phyloP scores from a whole-genome alignment of 2,797 vertebrate genomes.

The Pangasius krempfi region DNA sequence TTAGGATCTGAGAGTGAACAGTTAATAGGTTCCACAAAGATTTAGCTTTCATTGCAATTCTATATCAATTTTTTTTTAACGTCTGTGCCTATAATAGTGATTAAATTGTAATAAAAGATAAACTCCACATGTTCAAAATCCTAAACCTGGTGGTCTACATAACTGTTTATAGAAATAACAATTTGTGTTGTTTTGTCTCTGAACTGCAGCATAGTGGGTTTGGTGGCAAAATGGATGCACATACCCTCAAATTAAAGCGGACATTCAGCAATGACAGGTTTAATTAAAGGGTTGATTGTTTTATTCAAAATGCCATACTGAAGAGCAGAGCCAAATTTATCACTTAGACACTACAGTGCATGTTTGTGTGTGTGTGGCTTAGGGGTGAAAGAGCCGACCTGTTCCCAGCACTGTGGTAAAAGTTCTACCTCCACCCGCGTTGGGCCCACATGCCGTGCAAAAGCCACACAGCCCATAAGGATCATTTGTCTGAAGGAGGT shows the following conservation, averaged over 20 bases:
- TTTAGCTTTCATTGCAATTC: background rate
- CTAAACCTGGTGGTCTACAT: background rate
- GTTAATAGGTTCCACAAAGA: background rate
- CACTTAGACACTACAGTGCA: background rate
- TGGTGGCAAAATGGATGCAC: background rate
- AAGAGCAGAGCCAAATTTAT: background rate
- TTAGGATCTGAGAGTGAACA: background rate
- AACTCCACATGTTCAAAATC: background rate
- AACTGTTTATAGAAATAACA: background rate
- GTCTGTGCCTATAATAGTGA: background rate
- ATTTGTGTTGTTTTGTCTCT: background rate
- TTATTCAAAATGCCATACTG: background rate
- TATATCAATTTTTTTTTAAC: background rate
- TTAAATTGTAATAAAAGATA: background rate
- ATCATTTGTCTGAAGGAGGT: conserved; percentile 91
- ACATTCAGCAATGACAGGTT: background rate
- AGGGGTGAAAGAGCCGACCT: conserved; percentile 76
- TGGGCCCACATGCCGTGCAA: conserved; percentile 95
- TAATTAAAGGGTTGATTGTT: conserved; percentile 27
- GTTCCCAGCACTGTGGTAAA: conserved; percentile 98
- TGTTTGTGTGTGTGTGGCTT: background rate
- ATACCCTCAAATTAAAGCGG: background rate
- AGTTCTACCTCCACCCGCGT: conserved; percentile 98
- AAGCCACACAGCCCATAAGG: conserved; percentile 95
- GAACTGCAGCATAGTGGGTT: background rate